Base-by-base conservation (phyloP, 2,113 vertebrate genomes). In the Sceloporus tristichus region DNA sequence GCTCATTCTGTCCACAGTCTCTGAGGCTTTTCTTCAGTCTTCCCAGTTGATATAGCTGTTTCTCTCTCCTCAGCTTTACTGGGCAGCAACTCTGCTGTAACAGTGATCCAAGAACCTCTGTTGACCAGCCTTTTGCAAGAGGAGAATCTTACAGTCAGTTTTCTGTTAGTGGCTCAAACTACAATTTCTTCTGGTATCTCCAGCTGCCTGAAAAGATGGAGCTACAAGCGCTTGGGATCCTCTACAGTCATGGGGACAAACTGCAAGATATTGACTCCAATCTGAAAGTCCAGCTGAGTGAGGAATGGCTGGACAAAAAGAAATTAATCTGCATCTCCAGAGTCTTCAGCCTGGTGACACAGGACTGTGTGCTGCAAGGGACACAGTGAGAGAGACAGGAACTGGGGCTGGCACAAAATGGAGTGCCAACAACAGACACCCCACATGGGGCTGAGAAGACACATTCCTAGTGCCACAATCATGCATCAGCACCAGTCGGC, bases 101-200 rank as follows among this genome's bases (percentile, higher is more conserved):
- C 66, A 27, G 66, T 68, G 21, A 68, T 23, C 19, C 66, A 68
- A 4, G 23, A 65, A 7, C 85, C 85, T 23, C 1, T 2, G 1
- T 79, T 70, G 27, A 65, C 23, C 65, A 70, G 13, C 19, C 8
- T 16, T 29, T 54, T 8, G 0, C 19, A 23, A 8, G 3, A 9
- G 19, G 0, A 0, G 5, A 38, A 1, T 1, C 4, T 38, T 21
- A 7, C 8, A 0, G 27, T 86, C 42, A 68, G 2, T 0, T 86
- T 8, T 70, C 76, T 5, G 16, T 65, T 2, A 1, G 13, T 62
- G 18, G 1, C 66, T 4, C 29, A 66, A 13, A 2, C 29, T 79
- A 79, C 62, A 53, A 9, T 18, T 10, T 86, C 2, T 79, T 18
- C 48, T 86, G 42, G 75, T 86, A 86, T 86, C 65, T 4, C 23